Evolutionary conservation across 2,888 invertebrate genomes (phyloP).

Genomic region (Leucozona laternaria): DNA sequence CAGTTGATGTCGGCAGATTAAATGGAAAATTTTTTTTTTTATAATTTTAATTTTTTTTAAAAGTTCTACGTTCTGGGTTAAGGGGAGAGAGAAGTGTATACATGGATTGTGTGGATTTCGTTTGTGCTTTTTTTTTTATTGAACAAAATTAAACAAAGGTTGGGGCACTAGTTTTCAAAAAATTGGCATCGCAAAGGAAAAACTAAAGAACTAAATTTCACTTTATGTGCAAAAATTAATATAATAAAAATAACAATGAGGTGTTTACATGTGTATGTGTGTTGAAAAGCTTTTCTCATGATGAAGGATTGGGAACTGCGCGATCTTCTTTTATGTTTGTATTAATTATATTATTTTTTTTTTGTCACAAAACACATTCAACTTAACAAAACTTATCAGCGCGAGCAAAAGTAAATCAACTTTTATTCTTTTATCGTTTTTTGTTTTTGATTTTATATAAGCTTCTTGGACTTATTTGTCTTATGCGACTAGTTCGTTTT

Average conservation of each 20-base stretch:
- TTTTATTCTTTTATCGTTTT: conserved; percentile 14
- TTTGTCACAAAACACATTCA: conserved; percentile 54
- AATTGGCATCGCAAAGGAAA: conserved; percentile 43
- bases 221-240: conserved; percentile 54
- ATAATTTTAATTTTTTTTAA: conserved; percentile 15
- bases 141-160: conserved; percentile 2
- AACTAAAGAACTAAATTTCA: conserved; percentile 39
- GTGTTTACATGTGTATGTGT: conserved; percentile 54
- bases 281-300: conserved; percentile 46
- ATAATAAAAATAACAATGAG: conserved; percentile 39
- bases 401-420: conserved; percentile 49
- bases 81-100: conserved; percentile 38
- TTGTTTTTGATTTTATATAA: conserved; percentile 31
- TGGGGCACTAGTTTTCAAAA: conserved; percentile 23
- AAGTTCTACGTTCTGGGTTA: conserved; percentile 58
- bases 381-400: conserved; percentile 46
- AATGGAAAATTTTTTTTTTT: conserved; percentile 69
- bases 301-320: conserved; percentile 29
- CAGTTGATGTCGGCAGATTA: conserved; percentile 48
- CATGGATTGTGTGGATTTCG: conserved; percentile 44
- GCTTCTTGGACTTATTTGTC: conserved; percentile 11
- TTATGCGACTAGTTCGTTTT: conserved; percentile 77
- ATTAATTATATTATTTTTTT: background rate
- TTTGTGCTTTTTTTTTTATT: conserved; percentile 43
- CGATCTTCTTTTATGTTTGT: conserved; percentile 18